phyloP scores from a whole-genome alignment of 1,140 invertebrate species.

The Lordiphosa mommai region DNA sequence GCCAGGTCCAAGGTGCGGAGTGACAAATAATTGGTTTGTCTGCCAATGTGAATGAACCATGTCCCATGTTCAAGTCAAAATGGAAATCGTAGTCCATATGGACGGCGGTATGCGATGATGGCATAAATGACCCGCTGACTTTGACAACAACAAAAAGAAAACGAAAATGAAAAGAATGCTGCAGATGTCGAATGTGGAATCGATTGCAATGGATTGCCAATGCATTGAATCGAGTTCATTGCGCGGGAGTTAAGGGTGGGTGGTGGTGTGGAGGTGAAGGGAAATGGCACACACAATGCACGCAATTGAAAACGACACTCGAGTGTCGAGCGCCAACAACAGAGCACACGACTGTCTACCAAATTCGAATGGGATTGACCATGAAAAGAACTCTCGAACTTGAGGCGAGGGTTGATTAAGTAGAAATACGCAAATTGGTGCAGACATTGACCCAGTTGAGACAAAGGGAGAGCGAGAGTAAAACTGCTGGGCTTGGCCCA shows the following conservation, averaged over 20 bases:
- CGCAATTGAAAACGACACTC: conserved; percentile 13
- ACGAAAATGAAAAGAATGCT: not conserved
- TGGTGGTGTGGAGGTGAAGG: not conserved
- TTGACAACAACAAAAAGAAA: conserved; percentile 10
- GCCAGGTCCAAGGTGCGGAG: not conserved
- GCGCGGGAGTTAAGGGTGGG: not conserved
- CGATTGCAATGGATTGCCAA: conserved; percentile 5
- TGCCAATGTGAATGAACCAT: not conserved
- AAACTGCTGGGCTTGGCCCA: too few relatives aligned
- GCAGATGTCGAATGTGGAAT: not conserved
- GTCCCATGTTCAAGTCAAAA: not conserved
- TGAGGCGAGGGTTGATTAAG: conserved; percentile 1
- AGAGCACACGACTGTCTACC: conserved; percentile 1
- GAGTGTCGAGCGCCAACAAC: conserved; percentile 1
- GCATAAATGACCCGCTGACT: conserved; percentile 18
- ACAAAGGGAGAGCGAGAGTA: not conserved
- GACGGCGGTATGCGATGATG: not conserved
- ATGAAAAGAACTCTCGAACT: conserved; percentile 5
- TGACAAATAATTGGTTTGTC: conserved; percentile 20
- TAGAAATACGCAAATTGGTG: not conserved
- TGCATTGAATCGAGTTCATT: conserved; percentile 14
- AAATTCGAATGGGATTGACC: conserved; percentile 5
- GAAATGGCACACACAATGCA: conserved; percentile 1
- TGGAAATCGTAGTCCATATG: not conserved
- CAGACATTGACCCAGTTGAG: not conserved